Percentiles rank a stretch among this genome's conserved stretches.
These are phyloP conservation scores for human (Homo sapiens) DNA, from an alignment of 2,113 vertebrate species.

Conservation along the genomic window DNA sequence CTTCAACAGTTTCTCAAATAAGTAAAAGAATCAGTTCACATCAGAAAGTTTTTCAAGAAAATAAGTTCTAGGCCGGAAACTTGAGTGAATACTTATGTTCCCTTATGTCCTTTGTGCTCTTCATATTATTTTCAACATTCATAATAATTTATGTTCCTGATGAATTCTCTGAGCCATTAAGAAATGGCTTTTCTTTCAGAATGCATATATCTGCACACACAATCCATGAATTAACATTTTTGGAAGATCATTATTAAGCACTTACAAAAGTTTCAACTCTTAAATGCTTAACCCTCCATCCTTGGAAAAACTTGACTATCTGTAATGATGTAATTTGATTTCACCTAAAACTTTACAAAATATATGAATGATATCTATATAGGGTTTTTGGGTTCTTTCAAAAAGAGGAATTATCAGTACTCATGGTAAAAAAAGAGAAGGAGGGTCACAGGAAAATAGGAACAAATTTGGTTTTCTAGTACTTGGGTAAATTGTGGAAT, in stretches of 20 bases:
- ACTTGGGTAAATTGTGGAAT: not conserved
- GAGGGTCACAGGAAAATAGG: not conserved
- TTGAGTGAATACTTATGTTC: not conserved
- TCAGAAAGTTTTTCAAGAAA: not conserved
- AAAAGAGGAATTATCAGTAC: not conserved
- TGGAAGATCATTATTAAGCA: slow-evolving; percentile 25
- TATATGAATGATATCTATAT: not conserved
- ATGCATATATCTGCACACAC: not conserved
- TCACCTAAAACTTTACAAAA: slow-evolving; percentile 29
- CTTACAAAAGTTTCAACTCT: slow-evolving; percentile 23
- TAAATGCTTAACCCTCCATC: not conserved
- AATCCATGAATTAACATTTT: not conserved
- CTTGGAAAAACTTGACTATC: slow-evolving; percentile 13
- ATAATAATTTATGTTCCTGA: not conserved
- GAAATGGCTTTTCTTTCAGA: not conserved
- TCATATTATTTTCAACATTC: not conserved
- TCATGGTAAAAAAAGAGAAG: not conserved
- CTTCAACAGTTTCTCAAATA: not conserved
- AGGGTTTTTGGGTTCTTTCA: not conserved
- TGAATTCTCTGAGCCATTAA: not conserved
- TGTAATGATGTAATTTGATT: slow-evolving; percentile 23
- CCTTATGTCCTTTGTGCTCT: not conserved
- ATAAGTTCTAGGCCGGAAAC: not conserved
- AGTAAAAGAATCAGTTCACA: not conserved
- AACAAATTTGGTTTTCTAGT: not conserved